Percentiles rank a stretch among this genome's conserved stretches.
Conservation (phyloP, 2,113 vertebrate species). For the Irena cyanogastra region DNA sequence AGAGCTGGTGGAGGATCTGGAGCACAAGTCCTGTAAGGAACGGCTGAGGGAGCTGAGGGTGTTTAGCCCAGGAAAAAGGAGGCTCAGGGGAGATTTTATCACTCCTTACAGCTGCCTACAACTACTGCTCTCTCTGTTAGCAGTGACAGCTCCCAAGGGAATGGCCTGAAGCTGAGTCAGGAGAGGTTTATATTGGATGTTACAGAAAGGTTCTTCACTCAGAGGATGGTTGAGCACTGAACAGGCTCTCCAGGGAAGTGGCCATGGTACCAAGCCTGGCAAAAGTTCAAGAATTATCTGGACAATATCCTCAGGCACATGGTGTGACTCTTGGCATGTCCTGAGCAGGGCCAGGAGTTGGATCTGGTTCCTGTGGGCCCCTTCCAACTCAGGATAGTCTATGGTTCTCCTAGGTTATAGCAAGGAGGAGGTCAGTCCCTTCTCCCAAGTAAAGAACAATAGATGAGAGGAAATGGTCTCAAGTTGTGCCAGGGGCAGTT, state of each 20-base stretch:
- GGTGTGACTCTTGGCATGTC: background rate
- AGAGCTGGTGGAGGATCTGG: background rate
- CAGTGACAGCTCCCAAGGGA: background rate
- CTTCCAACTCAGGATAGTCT: background rate
- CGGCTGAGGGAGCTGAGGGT: fast-evolving
- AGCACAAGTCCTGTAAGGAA: background rate
- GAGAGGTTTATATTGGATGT: background rate
- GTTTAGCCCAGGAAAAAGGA: background rate
- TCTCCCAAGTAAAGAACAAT: fast-evolving
- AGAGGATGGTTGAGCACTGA: background rate
- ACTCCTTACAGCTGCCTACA: background rate
- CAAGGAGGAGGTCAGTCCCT: background rate
- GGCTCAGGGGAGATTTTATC: background rate
- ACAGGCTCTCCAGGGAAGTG: background rate
- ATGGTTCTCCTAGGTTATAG: too few species aligned
- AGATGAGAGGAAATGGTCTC: background rate
- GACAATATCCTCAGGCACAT: background rate
- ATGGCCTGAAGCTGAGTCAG: background rate
- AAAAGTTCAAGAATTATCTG: background rate
- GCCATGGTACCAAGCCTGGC: background rate
- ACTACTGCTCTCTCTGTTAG: background rate
- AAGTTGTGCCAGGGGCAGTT: background rate
- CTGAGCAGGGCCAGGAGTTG: background rate
- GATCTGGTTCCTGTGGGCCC: too few species aligned
- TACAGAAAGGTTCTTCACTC: background rate